phyloP scores from a whole-genome alignment of 2,113 vertebrate genomes.

The Glaucidium brasilianum region DNA sequence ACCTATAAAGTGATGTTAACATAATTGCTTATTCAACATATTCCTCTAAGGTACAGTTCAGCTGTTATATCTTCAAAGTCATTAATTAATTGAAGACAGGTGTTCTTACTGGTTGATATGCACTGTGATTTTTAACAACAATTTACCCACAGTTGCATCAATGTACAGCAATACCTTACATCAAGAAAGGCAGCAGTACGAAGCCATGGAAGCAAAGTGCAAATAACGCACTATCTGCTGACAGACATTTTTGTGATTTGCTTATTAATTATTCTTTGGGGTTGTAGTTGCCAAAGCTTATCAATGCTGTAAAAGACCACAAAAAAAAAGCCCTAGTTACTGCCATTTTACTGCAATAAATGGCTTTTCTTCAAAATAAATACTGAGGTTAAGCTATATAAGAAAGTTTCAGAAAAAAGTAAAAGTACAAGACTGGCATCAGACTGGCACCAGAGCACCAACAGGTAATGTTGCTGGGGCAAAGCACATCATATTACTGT shows the following conservation, averaged over 20 bases:
- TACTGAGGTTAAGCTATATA: not conserved
- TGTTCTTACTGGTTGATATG: not conserved
- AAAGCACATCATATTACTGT: not conserved
- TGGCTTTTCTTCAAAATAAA: not conserved
- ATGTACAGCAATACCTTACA: not conserved
- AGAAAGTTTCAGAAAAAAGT: not conserved
- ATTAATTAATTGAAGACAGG: not conserved
- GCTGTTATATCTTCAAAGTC: not conserved
- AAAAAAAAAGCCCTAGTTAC: not conserved
- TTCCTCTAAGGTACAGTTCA: not conserved
- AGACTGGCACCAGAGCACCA: not conserved
- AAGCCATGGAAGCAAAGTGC: not conserved
- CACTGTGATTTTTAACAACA: not conserved
- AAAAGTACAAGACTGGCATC: not conserved
- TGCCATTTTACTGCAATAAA: not conserved
- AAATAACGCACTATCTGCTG: not conserved
- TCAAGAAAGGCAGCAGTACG: not conserved
- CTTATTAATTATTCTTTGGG: not conserved
- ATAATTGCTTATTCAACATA: not conserved
- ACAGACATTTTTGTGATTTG: not conserved
- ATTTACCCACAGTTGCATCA: not conserved
- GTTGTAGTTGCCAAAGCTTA: not conserved
- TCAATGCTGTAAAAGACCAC: not conserved
- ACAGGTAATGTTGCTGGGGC: not conserved
- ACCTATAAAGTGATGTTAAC: not conserved